Evolutionary conservation across 2,888 invertebrate genomes (phyloP).

Genomic region (Ptychoptera contaminata): DNA sequence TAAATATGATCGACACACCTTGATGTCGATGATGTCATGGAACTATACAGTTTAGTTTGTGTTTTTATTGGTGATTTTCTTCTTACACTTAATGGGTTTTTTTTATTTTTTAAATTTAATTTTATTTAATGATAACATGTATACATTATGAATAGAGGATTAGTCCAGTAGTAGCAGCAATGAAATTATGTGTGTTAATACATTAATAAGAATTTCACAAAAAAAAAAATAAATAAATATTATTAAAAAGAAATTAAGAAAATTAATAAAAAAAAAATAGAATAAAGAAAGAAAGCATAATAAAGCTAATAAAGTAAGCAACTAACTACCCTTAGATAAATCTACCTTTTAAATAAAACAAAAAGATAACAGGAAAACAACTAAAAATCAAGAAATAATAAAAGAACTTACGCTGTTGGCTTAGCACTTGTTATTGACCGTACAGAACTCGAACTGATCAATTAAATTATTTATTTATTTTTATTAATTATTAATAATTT

Average conservation of each 20-base stretch:
- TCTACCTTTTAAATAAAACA: neutral
- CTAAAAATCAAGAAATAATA: conserved; percentile 1
- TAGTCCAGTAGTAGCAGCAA: too few relatives aligned
- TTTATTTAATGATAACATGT: too few relatives aligned
- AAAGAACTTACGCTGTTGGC: conserved; percentile 31
- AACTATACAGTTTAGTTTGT: conserved; percentile 11
- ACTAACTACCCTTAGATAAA: too few relatives aligned
- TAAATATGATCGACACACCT: conserved; percentile 33
- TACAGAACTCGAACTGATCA: conserved; percentile 13
- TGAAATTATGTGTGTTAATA: too few relatives aligned
- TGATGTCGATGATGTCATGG: conserved; percentile 35
- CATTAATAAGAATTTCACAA: too few relatives aligned
- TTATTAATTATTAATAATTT: neutral
- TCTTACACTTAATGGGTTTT: conserved; percentile 53
- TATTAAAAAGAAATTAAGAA: too few relatives aligned
- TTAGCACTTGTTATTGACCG: conserved; percentile 23
- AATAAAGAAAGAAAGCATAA: neutral
- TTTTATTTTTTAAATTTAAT: too few relatives aligned
- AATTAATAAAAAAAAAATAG: neutral
- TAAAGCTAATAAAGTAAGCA: too few relatives aligned
- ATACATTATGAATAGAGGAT: too few relatives aligned
- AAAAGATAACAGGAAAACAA: conserved; percentile 4
- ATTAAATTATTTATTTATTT: neutral
- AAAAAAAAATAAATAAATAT: too few relatives aligned
- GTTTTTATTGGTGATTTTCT: conserved; percentile 53